These are phyloP conservation scores for Notarius lentiginosus DNA, from an alignment of 2,113 vertebrate species.

Conservation along the genomic window DNA sequence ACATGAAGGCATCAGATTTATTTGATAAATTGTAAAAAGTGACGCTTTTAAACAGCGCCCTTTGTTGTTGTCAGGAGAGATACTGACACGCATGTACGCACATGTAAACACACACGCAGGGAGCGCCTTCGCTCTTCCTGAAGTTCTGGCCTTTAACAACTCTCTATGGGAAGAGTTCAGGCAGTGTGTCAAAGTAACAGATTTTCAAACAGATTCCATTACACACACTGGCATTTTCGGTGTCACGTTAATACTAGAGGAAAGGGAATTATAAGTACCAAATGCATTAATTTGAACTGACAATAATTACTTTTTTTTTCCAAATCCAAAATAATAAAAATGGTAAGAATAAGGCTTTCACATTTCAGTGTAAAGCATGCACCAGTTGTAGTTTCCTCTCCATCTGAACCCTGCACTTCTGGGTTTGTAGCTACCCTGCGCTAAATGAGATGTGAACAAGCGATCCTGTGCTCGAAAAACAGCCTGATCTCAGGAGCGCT, in stretches of 20 bases:
- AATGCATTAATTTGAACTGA: not conserved
- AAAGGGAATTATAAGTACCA: not conserved
- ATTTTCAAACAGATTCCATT: not conserved
- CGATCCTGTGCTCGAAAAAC: slow-evolving; percentile 34
- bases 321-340: not conserved
- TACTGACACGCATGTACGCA: slow-evolving; percentile 41
- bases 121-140: slow-evolving; percentile 6
- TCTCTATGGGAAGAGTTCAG: not conserved
- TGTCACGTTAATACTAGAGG: not conserved
- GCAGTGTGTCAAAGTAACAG: not conserved
- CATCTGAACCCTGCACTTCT: not conserved
- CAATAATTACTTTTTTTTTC: not conserved
- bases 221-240: not conserved
- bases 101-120: slow-evolving; percentile 19
- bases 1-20: slow-evolving; percentile 75
- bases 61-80: slow-evolving; percentile 67
- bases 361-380: not conserved
- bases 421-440: slow-evolving; percentile 33
- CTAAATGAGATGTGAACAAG: slow-evolving; percentile 42
- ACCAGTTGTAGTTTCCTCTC: not conserved
- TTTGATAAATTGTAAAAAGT: slow-evolving; percentile 77
- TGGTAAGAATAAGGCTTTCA: not conserved
- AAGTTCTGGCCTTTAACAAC: slow-evolving; percentile 20
- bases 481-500: not conserved
- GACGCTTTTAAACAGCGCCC: slow-evolving; percentile 61